phyloP scores from a whole-genome alignment of 1,140 invertebrate genomes.

The Drosophila ficusphila region DNA sequence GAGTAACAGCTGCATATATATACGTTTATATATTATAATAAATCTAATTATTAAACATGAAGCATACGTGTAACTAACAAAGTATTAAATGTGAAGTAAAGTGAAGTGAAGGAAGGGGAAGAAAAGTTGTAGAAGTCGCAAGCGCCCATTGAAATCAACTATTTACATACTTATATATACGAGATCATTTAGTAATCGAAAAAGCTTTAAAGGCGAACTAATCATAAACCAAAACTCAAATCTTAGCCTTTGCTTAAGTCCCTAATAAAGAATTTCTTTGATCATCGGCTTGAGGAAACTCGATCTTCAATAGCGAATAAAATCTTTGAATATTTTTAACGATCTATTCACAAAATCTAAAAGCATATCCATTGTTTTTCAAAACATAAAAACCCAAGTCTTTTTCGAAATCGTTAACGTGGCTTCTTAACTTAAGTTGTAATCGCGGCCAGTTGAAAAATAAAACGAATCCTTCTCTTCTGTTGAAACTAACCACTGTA shows the following conservation, averaged over 20 bases:
- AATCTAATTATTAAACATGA: slow-evolving; percentile 62
- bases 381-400: slow-evolving; percentile 52
- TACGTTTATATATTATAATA: slow-evolving; percentile 54
- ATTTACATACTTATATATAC: slow-evolving; percentile 66
- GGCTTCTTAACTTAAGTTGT: slow-evolving; percentile 47
- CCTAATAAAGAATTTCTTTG: slow-evolving; percentile 45
- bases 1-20: slow-evolving; percentile 71
- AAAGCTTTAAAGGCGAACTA: slow-evolving; percentile 73
- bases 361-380: slow-evolving; percentile 80
- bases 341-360: slow-evolving; percentile 59
- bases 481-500: background rate
- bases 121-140: slow-evolving; percentile 60
- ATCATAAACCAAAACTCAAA: slow-evolving; percentile 51
- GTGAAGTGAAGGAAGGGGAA: slow-evolving; percentile 43
- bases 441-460: slow-evolving; percentile 35
- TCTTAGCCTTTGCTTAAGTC: slow-evolving; percentile 57
- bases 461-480: slow-evolving; percentile 24
- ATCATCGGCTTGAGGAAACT: slow-evolving; percentile 51
- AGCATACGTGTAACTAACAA: slow-evolving; percentile 80
- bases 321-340: slow-evolving; percentile 53
- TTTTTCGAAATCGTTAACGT: slow-evolving; percentile 35
- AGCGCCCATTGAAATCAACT: slow-evolving; percentile 77
- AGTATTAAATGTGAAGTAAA: slow-evolving; percentile 69
- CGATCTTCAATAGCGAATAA: slow-evolving; percentile 44
- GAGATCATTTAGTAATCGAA: slow-evolving; percentile 53